These are phyloP conservation scores for Nymphalis c-album DNA, from an alignment of 2,888 invertebrate species.

Conservation along the genomic window DNA sequence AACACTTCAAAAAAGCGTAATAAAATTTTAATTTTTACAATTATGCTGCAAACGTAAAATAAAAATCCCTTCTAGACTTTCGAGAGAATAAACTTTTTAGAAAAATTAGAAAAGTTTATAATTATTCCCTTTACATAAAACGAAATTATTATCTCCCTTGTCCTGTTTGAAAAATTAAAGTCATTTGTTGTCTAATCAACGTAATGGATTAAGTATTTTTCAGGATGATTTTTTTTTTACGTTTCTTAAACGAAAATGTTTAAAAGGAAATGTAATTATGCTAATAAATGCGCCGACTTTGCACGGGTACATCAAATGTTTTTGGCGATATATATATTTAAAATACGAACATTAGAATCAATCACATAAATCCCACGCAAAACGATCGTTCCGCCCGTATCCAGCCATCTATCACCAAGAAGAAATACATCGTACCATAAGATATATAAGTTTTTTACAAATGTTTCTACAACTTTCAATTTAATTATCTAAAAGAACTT, in stretches of 20 bases:
- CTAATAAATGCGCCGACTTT: not conserved
- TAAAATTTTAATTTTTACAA: not conserved
- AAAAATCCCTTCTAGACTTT: not conserved
- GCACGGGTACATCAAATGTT: not conserved
- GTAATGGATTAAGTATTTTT: conserved; percentile 13
- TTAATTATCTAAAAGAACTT: no score
- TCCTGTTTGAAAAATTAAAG: conserved; percentile 15
- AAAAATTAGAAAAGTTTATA: conserved; percentile 9
- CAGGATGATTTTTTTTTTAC: not conserved
- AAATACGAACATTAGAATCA: not conserved
- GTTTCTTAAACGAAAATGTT: conserved; percentile 5
- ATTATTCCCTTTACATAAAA: conserved; percentile 8
- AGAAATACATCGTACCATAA: no score
- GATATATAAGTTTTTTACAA: no score
- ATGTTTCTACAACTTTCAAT: no score
- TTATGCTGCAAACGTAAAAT: not conserved
- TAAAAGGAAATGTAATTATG: not conserved
- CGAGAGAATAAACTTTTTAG: not conserved
- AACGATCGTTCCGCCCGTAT: no score
- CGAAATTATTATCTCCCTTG: conserved; percentile 7
- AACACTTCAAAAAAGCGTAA: no score
- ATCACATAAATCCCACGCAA: no score
- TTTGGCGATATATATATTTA: not conserved
- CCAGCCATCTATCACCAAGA: no score
- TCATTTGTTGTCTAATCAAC: conserved; percentile 12